Percentiles rank a stretch among this genome's conserved stretches.
phyloP scores from a whole-genome alignment of 2,797 vertebrate genomes.

The Sebastes trivittatus region DNA sequence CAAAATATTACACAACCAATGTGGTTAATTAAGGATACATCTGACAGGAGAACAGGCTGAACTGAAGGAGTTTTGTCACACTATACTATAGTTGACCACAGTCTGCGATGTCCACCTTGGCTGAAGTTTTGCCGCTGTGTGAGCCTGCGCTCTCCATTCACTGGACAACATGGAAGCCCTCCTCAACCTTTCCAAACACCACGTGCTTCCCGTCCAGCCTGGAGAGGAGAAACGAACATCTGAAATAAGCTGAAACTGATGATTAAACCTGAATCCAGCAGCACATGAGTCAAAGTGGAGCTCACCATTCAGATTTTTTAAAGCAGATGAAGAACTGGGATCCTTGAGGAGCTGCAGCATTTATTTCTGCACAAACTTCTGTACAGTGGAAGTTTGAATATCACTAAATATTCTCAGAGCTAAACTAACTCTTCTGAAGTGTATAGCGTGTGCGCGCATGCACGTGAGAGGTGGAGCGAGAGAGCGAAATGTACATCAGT shows the following conservation, averaged over 20 bases:
- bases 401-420: too few species aligned
- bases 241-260: background rate
- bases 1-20: background rate
- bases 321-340: conserved; percentile 92
- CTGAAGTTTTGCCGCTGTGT: conserved; percentile 74
- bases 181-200: conserved; percentile 88
- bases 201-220: conserved; percentile 94
- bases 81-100: conserved; percentile 75
- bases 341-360: too few species aligned
- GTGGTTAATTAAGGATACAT: background rate
- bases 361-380: too few species aligned
- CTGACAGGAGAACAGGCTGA: background rate
- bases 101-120: conserved; percentile 84
- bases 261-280: background rate
- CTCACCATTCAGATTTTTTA: conserved; percentile 86
- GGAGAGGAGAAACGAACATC: background rate
- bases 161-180: conserved; percentile 81
- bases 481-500: too few species aligned
- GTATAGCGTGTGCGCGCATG: too few species aligned
- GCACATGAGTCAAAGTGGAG: fast-evolving
- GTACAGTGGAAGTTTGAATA: too few species aligned
- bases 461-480: too few species aligned
- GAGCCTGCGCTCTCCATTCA: conserved; percentile 82
- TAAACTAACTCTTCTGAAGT: too few species aligned
- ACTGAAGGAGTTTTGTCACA: background rate